phyloP scores from a whole-genome alignment of 1,140 invertebrate genomes.

The Pachypsylla venusta region DNA sequence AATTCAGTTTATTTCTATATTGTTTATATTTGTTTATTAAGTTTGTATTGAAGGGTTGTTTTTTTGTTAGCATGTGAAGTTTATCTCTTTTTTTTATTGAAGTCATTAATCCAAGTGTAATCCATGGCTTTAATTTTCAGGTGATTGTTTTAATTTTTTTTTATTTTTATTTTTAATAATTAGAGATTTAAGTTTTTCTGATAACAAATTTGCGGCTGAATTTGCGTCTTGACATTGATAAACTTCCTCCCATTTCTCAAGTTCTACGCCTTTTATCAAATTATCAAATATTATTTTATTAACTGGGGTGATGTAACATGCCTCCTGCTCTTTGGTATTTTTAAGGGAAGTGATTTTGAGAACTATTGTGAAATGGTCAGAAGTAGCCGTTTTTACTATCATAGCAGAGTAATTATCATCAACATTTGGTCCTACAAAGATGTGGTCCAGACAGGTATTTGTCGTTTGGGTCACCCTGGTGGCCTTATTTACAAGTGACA shows the following conservation, averaged over 20 bases:
- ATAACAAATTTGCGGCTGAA: background rate
- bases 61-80: background rate
- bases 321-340: background rate
- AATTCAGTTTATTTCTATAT: conserved; percentile 3
- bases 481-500: background rate
- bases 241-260: background rate
- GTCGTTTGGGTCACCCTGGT: background rate
- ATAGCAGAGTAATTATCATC: background rate
- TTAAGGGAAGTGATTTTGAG: background rate
- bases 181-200: background rate
- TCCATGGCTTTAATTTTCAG: background rate
- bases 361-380: background rate
- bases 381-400: background rate
- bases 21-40: background rate
- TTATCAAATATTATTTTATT: background rate
- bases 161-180: background rate
- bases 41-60: background rate
- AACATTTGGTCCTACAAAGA: conserved; percentile 3
- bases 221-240: background rate
- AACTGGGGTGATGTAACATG: background rate
- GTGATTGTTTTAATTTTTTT: background rate
- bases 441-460: conserved; percentile 1
- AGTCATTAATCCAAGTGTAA: background rate
- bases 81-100: conserved; percentile 4
- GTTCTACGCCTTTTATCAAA: background rate